A percentile compares a stretch with the other conserved stretches of the same genome.
These are phyloP conservation scores for Tylochromis polylepis DNA, from an alignment of 2,113 vertebrate species.

Conservation along the genomic window DNA sequence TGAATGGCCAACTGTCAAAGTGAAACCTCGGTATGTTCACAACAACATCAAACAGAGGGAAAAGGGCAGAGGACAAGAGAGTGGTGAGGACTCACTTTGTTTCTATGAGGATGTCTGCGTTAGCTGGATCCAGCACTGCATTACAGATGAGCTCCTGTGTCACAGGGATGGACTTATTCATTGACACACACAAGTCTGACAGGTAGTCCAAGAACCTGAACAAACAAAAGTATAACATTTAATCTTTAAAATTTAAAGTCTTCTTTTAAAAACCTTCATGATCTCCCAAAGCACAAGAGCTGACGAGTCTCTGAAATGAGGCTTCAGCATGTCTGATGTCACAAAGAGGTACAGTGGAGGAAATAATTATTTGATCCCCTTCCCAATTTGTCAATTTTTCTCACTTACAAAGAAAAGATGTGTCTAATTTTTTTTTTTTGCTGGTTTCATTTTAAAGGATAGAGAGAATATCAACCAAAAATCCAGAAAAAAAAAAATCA, in stretches of 20 bases:
- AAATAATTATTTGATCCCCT: background rate
- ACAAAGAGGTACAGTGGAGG: background rate
- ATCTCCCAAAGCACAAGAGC: background rate
- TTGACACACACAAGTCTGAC: slow-evolving; percentile 96
- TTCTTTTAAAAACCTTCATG: background rate
- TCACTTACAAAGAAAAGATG: background rate
- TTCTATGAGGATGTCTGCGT: slow-evolving; percentile 95
- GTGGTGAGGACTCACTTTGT: slow-evolving; percentile 83
- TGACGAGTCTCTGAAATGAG: background rate
- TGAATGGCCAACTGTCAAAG: background rate
- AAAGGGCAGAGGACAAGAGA: background rate
- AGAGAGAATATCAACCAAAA: background rate
- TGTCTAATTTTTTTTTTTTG: background rate
- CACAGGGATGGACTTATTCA: slow-evolving; percentile 98
- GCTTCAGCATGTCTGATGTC: background rate
- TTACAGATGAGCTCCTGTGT: slow-evolving; percentile 98
- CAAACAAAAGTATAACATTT: slow-evolving; percentile 62
- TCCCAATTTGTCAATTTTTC: background rate
- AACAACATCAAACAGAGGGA: background rate
- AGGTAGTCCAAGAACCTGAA: slow-evolving; percentile 94
- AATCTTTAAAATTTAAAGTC: no score
- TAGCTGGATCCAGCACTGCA: slow-evolving; percentile 90
- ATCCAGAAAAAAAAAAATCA: background rate
- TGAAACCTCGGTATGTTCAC: background rate
- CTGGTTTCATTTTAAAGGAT: background rate